phyloP scores from a whole-genome alignment of 2,888 invertebrate species.

The Parapristionchus giblindavisi region DNA sequence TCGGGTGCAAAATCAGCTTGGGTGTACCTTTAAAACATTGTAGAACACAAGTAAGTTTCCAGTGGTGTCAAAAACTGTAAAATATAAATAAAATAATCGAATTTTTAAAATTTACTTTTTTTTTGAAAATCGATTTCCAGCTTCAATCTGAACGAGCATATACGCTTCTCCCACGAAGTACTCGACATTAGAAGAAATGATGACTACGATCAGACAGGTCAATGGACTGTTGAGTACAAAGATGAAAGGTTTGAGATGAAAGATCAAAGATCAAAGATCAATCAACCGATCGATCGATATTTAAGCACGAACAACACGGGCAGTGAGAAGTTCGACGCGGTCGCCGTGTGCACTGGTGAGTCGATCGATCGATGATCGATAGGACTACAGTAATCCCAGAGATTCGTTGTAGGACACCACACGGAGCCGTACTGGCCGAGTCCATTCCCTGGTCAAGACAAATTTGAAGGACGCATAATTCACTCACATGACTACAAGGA shows the following conservation, averaged over 20 bases:
- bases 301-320: constrained; percentile 49
- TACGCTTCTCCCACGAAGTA: constrained; percentile 55
- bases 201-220: constrained; percentile 66
- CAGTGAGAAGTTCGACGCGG: constrained; percentile 70
- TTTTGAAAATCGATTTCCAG: constrained; percentile 8
- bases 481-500: constrained; percentile 68
- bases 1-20: too few relatives aligned
- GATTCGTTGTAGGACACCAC: constrained; percentile 15
- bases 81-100: too few relatives aligned
- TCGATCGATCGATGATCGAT: not conserved
- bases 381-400: not conserved
- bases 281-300: not conserved
- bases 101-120: not conserved
- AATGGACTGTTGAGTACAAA: constrained; percentile 30
- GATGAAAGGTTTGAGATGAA: not conserved
- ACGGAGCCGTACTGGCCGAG: constrained; percentile 25
- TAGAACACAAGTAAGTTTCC: too few relatives aligned
- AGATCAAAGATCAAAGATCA: not conserved
- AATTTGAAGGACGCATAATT: constrained; percentile 62
- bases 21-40: too few relatives aligned
- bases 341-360: constrained; percentile 73
- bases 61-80: too few relatives aligned
- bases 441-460: constrained; percentile 68
- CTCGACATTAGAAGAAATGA: constrained; percentile 44
- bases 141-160: constrained; percentile 51